phyloP scores from a whole-genome alignment of 2,888 invertebrate species.

The Tipula helvola region DNA sequence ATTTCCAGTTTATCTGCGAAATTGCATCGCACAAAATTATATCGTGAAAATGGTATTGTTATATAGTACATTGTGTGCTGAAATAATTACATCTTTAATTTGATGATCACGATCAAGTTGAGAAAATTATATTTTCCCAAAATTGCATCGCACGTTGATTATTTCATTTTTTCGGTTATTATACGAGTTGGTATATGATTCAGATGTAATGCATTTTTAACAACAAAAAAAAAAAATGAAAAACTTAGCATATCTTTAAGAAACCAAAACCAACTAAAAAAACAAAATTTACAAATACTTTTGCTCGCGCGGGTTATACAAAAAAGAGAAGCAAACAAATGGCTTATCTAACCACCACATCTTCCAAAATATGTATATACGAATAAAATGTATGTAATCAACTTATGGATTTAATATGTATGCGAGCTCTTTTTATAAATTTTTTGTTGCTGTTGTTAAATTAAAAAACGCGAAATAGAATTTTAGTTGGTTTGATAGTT shows the following conservation, averaged over 20 bases:
- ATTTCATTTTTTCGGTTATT: not conserved
- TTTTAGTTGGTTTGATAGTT: not conserved
- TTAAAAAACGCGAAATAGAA: not conserved
- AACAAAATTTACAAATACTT: not conserved
- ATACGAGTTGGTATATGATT: not conserved
- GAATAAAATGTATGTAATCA: not conserved
- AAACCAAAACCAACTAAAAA: not conserved
- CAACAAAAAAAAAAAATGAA: no score
- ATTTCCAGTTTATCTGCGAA: not conserved
- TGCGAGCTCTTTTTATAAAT: not conserved
- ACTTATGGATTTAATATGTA: not conserved
- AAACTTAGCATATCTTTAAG: not conserved
- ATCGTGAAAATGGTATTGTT: not conserved
- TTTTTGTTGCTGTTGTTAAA: not conserved
- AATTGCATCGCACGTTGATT: not conserved
- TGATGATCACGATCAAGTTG: not conserved
- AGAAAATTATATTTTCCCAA: not conserved
- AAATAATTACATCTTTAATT: not conserved
- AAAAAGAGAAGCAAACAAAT: not conserved
- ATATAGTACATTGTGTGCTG: not conserved
- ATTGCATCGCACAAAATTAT: not conserved
- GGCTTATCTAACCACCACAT: not conserved
- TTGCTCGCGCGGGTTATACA: not conserved
- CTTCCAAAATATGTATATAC: not conserved
- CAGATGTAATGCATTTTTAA: not conserved